A percentile compares a stretch with the other conserved stretches of the same genome.
Evolutionary conservation across 2,888 invertebrate genomes (phyloP).

Genomic region (Eristalis intricaria): DNA sequence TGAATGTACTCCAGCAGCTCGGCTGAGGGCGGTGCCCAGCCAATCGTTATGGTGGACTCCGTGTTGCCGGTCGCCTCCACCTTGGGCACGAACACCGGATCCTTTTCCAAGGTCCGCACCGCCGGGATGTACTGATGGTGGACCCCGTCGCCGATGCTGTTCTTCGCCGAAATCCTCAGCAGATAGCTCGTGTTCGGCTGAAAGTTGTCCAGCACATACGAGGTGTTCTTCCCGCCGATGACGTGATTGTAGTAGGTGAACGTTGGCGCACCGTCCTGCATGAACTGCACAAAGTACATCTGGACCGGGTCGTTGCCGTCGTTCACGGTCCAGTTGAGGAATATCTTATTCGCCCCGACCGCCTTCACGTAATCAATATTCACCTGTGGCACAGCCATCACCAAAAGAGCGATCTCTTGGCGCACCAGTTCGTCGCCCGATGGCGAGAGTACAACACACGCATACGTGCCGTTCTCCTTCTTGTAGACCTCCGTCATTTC

Average conservation of each 20-base stretch:
- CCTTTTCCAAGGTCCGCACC: conserved; percentile 86
- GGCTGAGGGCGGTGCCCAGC: conserved; percentile 87
- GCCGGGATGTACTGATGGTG: conserved; percentile 82
- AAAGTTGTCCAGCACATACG: conserved; percentile 86
- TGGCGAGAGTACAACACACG: conserved; percentile 81
- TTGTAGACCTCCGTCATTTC: conserved; percentile 84
- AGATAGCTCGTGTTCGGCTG: conserved; percentile 86
- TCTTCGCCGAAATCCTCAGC: conserved; percentile 86
- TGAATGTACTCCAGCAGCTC: conserved; percentile 87
- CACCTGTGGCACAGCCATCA: conserved; percentile 87
- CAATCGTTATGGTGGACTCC: conserved; percentile 89
- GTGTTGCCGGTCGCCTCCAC: conserved; percentile 87
- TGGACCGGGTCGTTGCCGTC: conserved; percentile 88
- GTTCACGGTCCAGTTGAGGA: conserved; percentile 91
- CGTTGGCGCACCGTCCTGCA: conserved; percentile 83
- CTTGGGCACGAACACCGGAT: conserved; percentile 90
- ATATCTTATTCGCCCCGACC: conserved; percentile 88
- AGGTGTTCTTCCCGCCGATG: conserved; percentile 86
- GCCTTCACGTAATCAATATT: conserved; percentile 88
- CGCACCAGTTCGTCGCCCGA: conserved; percentile 78
- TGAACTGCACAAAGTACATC: conserved; percentile 83
- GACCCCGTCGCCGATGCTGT: conserved; percentile 85
- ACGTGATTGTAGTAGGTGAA: conserved; percentile 84
- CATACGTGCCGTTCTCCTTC: conserved; percentile 89
- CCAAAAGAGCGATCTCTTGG: conserved; percentile 83